These are phyloP conservation scores for Stercorarius parasiticus DNA, from an alignment of 2,113 vertebrate genomes.

Conservation along the genomic window DNA sequence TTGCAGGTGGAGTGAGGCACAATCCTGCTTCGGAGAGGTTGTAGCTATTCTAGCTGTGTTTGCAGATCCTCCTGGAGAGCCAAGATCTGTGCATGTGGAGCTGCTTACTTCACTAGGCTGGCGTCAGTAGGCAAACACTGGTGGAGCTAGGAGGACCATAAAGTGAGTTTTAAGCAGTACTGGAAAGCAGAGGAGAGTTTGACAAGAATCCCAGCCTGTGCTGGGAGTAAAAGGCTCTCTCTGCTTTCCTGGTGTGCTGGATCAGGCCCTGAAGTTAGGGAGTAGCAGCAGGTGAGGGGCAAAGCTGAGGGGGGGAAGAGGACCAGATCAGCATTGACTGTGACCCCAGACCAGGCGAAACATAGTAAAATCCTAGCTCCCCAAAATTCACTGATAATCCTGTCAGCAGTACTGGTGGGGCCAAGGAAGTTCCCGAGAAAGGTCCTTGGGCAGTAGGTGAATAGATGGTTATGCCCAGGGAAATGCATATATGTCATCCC, in stretches of 20 bases:
- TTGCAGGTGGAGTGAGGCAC: background rate
- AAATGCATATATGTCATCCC: background rate
- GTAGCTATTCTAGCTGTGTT: background rate
- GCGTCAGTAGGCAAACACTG: background rate
- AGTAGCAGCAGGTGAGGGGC: background rate
- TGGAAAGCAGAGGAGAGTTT: background rate
- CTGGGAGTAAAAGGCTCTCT: background rate
- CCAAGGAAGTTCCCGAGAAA: background rate
- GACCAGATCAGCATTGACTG: accelerated
- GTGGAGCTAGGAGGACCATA: background rate
- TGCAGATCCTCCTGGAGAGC: background rate
- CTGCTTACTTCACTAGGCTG: background rate
- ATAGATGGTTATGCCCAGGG: background rate
- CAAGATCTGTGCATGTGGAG: accelerated
- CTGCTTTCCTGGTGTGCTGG: background rate
- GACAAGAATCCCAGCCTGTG: background rate
- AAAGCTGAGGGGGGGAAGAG: background rate
- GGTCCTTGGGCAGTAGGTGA: background rate
- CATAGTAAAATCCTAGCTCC: background rate
- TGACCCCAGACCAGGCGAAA: background rate
- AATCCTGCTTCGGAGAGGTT: background rate
- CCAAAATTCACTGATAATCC: background rate
- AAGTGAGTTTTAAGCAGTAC: background rate
- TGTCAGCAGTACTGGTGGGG: background rate
- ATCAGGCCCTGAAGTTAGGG: background rate